Evolutionary conservation across 2,888 invertebrate species (phyloP).

Genomic region (Tricholauxania praeusta): DNA sequence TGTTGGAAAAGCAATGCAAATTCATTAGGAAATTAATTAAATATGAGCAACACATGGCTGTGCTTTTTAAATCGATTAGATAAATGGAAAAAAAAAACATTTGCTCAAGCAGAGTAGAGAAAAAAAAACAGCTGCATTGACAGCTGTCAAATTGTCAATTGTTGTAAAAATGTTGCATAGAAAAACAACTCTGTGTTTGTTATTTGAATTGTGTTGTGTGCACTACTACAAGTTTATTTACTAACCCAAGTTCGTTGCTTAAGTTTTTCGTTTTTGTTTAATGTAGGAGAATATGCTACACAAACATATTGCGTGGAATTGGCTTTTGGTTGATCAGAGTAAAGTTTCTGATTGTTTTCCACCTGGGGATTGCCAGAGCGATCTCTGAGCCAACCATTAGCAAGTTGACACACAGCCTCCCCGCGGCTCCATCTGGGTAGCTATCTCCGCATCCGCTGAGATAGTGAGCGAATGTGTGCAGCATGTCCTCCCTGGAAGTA

Average conservation of each 20-base stretch:
- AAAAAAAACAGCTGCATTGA: slow-evolving; percentile 40
- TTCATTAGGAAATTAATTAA: slow-evolving; percentile 4
- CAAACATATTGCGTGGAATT: too few relatives aligned
- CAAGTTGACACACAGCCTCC: too few relatives aligned
- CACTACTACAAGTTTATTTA: neutral
- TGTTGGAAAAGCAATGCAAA: too few relatives aligned
- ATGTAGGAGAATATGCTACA: too few relatives aligned
- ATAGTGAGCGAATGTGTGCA: too few relatives aligned
- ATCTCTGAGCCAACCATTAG: too few relatives aligned
- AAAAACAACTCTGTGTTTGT: neutral
- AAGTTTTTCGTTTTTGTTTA: slow-evolving; percentile 14
- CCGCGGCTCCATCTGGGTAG: too few relatives aligned
- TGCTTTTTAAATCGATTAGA: slow-evolving; percentile 4
- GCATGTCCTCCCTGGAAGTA: too few relatives aligned
- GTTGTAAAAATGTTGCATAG: slow-evolving; percentile 22
- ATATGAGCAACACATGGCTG: neutral
- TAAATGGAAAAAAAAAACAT: neutral
- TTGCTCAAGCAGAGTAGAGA: neutral
- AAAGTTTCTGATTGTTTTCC: too few relatives aligned
- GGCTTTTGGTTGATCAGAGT: too few relatives aligned
- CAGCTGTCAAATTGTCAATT: slow-evolving; percentile 48
- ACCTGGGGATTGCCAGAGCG: too few relatives aligned
- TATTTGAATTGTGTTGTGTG: neutral
- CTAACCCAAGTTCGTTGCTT: slow-evolving; percentile 10
- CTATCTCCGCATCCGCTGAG: too few relatives aligned